Conservation (phyloP, 1,140 invertebrate genomes). For the Solenopsis fugax region DNA sequence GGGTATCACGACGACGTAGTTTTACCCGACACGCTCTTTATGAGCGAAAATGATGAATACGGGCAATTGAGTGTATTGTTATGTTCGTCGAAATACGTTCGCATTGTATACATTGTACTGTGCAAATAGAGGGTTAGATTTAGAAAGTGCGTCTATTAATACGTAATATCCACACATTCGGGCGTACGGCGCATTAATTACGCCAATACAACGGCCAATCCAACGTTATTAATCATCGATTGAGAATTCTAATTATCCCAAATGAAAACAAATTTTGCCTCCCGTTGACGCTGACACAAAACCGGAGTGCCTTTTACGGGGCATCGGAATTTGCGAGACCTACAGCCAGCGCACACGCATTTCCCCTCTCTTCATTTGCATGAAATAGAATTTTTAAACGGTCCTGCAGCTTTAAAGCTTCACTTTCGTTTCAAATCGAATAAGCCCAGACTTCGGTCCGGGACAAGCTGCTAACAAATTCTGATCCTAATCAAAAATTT, state of each 20-base stretch:
- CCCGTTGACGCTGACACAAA: neutral
- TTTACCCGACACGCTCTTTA: neutral
- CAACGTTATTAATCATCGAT: constrained; percentile 38
- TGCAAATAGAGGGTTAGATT: neutral
- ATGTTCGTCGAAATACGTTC: neutral
- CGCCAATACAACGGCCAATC: neutral
- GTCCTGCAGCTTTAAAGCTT: constrained; percentile 32
- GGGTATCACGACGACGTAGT: neutral
- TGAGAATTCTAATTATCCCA: constrained; percentile 15
- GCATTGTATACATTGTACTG: neutral
- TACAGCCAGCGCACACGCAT: neutral
- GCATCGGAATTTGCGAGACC: constrained; percentile 1
- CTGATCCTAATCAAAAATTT: neutral
- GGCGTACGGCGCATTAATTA: constrained; percentile 18
- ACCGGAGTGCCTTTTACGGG: constrained; percentile 8
- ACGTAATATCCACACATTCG: constrained; percentile 7
- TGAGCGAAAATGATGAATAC: neutral
- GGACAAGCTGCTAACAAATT: constrained; percentile 10
- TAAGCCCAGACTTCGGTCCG: neutral
- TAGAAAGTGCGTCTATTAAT: constrained; percentile 20
- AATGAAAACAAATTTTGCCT: constrained; percentile 27
- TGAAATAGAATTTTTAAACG: constrained; percentile 62
- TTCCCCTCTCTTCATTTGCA: constrained; percentile 28
- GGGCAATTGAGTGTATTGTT: constrained; percentile 7
- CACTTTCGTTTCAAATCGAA: constrained; percentile 53